Percentiles rank a stretch among this genome's conserved stretches.
phyloP scores from a whole-genome alignment of 2,113 vertebrate species.

The Pongo abelii region DNA sequence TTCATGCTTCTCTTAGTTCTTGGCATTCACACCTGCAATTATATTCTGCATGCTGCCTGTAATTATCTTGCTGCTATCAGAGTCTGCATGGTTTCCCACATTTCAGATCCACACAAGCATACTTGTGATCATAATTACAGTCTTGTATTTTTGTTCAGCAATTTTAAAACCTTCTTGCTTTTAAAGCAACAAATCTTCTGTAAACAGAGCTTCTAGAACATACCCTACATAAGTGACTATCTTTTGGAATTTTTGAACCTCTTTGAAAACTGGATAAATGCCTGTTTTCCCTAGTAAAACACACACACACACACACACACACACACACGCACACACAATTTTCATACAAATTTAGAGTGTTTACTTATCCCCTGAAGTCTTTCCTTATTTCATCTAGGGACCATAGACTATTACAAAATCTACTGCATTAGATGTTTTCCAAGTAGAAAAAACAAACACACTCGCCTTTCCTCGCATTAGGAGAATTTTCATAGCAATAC shows the following conservation, averaged over 20 bases:
- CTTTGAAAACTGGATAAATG: conserved; percentile 23
- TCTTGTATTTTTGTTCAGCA: conserved; percentile 56
- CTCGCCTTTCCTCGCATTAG: not conserved
- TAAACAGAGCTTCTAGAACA: conserved; percentile 45
- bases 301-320: not conserved
- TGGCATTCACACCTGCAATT: conserved; percentile 64
- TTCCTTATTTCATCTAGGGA: not conserved
- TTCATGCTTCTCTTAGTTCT: conserved; percentile 11
- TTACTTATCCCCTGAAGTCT: not conserved
- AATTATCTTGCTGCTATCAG: conserved; percentile 62
- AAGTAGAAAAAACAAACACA: not conserved
- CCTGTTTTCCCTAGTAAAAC: not conserved
- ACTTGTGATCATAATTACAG: conserved; percentile 68
- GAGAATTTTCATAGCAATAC: not conserved
- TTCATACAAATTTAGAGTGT: not conserved
- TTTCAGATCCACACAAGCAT: not conserved
- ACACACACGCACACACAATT: not conserved
- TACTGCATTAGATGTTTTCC: not conserved
- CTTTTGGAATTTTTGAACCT: not conserved
- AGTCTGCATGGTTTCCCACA: conserved; percentile 35
- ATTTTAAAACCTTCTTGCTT: conserved; percentile 42
- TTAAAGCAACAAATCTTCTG: conserved; percentile 45
- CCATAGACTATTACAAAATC: not conserved
- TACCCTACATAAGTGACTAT: not conserved
- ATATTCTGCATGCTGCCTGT: conserved; percentile 53